Conservation (phyloP, 2,797 vertebrate genomes). For the Gambusia yucatana region DNA sequence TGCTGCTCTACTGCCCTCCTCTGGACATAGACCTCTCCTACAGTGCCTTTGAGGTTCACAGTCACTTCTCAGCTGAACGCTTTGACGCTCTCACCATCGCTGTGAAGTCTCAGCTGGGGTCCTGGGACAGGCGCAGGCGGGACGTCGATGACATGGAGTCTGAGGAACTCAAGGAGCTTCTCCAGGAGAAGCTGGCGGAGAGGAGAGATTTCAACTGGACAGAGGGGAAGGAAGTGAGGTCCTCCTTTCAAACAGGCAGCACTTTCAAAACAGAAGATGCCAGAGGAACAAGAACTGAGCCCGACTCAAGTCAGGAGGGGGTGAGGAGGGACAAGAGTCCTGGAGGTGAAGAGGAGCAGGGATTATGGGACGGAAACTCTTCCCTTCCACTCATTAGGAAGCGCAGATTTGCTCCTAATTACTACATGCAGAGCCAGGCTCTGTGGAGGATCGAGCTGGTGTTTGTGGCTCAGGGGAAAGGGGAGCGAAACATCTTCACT, state of each 20-base stretch:
- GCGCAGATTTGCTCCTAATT: conserved; percentile 72
- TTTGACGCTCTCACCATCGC: conserved; percentile 93
- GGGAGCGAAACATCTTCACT: conserved; percentile 94
- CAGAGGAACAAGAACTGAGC: conserved; percentile 37
- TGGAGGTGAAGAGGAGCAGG: conserved; percentile 7
- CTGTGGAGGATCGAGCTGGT: conserved; percentile 97
- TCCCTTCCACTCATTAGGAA: conserved; percentile 53
- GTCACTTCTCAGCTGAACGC: conserved; percentile 94
- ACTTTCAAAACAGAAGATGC: conserved; percentile 20
- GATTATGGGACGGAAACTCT: conserved; percentile 19
- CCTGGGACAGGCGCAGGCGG: conserved; percentile 92
- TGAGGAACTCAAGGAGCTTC: conserved; percentile 85
- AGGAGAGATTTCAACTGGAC: conserved; percentile 46
- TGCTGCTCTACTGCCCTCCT: conserved; percentile 94
- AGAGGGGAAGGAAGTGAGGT: conserved; percentile 26
- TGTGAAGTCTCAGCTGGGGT: conserved; percentile 94
- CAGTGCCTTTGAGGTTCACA: conserved; percentile 97
- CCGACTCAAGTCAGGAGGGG: conserved; percentile 31
- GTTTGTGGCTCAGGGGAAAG: conserved; percentile 90
- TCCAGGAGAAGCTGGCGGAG: conserved; percentile 82
- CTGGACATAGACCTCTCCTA: conserved; percentile 99
- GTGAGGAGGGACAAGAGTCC: conserved; percentile 22
- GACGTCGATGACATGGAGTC: conserved; percentile 87
- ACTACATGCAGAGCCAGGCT: conserved; percentile 92
- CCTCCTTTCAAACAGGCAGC: conserved; percentile 17